These are phyloP conservation scores for Chouioia cunea DNA, from an alignment of 2,888 invertebrate genomes.

Conservation along the genomic window DNA sequence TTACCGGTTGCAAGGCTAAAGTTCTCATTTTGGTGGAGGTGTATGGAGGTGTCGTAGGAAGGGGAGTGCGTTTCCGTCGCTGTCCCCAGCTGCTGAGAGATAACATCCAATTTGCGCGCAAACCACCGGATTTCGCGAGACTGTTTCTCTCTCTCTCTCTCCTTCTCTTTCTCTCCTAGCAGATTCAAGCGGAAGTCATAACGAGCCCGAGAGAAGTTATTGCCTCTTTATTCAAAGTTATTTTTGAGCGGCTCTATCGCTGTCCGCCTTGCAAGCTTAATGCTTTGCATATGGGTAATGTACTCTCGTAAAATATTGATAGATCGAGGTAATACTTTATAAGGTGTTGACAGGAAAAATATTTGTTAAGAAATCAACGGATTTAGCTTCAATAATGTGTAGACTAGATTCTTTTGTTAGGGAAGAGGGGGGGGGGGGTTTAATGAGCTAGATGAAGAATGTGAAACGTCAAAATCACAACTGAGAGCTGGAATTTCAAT, in stretches of 20 bases:
- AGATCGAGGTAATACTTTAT: too few relatives aligned
- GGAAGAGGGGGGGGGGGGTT: too few relatives aligned
- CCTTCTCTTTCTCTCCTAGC: neutral
- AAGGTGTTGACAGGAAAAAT: too few relatives aligned
- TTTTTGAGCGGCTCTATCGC: neutral
- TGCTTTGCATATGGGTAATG: too few relatives aligned
- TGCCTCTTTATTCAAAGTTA: constrained; percentile 11
- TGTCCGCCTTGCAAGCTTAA: neutral
- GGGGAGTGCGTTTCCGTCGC: constrained; percentile 18
- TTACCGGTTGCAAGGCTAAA: constrained; percentile 1
- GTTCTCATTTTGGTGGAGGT: constrained; percentile 14
- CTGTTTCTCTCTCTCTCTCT: constrained; percentile 42
- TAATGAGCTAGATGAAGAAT: too few relatives aligned
- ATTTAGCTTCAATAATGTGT: too few relatives aligned
- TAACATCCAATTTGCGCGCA: constrained; percentile 62
- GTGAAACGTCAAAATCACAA: too few relatives aligned
- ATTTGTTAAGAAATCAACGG: too few relatives aligned
- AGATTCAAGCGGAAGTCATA: constrained; percentile 16
- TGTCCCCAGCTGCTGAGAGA: constrained; percentile 64
- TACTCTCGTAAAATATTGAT: too few relatives aligned
- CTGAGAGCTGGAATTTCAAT: too few relatives aligned
- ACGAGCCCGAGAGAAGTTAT: constrained; percentile 12
- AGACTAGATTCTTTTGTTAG: too few relatives aligned
- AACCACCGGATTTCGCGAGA: constrained; percentile 57
- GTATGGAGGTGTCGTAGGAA: neutral